Evolutionary conservation across 2,888 invertebrate species (phyloP), one percentile per base, ranked within the genome.

Genomic region (Drosophila meridiana): DNA sequence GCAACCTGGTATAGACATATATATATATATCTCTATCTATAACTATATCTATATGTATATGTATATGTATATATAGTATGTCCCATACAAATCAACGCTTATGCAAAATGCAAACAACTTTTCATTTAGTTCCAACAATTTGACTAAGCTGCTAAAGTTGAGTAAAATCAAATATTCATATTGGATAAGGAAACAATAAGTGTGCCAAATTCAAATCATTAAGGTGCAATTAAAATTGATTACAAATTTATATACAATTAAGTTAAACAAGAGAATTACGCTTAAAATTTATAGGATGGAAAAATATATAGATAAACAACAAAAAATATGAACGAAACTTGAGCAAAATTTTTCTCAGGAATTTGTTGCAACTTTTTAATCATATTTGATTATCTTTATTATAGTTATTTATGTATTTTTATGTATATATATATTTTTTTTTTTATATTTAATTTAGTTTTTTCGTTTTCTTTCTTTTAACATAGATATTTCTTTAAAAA

Each of bases 111-210:
- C 72, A 76, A 78, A 76, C 56, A 76, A 66, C 59, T 68, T 48
- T 57, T 61, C n/a, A 20, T 53, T 61, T 55, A 36, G n/a, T 63
- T 75, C 62, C 75, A 83, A 81, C 83, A 86, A 86, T 83, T 79
- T 86, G 83, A 86, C 86, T 86, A 65, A 83, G 76, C 69, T 69
- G 76, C 83, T 72, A 70, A 77, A 69, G 50, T 60, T 20, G 52
- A 62, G 56, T 43, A 32, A 57, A 53, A 59, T 43, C 50, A 52
- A 13, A 50, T 26, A 30, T 40, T 43, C 40, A 45, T 36, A 42
- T 47, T 14, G 9, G 9, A 48, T 63, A 66, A 52, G 62, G 56
- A 73, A 61, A 55, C 42, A 36, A 53, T 32, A 32, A 65, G 43
- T 26, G 62, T 53, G 34, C 28, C 34, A 56, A 60, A 56, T 45